phyloP scores from a whole-genome alignment of 2,113 vertebrate genomes.

The Genyomyrus donnyi region DNA sequence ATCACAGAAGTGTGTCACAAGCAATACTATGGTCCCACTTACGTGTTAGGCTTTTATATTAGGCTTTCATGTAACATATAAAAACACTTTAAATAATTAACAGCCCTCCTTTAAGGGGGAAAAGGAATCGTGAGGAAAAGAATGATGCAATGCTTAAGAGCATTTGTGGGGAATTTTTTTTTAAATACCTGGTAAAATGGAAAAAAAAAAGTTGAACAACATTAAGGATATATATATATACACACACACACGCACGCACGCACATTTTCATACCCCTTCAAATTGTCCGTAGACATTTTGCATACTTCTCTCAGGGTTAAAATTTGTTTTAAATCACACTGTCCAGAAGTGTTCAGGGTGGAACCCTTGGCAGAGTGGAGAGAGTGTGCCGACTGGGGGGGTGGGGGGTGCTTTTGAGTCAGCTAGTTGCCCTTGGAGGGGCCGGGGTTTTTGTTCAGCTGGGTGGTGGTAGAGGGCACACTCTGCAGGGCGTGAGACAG shows the following conservation, averaged over 20 bases:
- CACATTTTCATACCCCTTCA: constrained; percentile 58
- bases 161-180: constrained; percentile 45
- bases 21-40: constrained; percentile 59
- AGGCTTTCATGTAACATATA: constrained; percentile 43
- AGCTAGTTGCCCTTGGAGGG: constrained; percentile 84
- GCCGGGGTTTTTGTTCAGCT: constrained; percentile 84
- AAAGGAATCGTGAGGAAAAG: constrained; percentile 22
- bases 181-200: constrained; percentile 57
- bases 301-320: constrained; percentile 21
- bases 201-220: constrained; percentile 58
- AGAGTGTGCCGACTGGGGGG: neutral
- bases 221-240: constrained; percentile 74
- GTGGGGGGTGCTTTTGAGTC: neutral
- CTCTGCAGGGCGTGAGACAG: constrained; percentile 73
- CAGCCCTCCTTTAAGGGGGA: constrained; percentile 53
- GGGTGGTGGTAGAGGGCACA: constrained; percentile 55
- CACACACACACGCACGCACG: neutral
- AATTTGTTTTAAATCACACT: neutral
- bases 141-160: constrained; percentile 53
- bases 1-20: constrained; percentile 46
- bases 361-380: constrained; percentile 2
- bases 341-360: neutral
- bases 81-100: constrained; percentile 45
- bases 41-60: constrained; percentile 44
- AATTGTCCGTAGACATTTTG: constrained; percentile 45